Base-by-base conservation (phyloP, 2,113 vertebrate species). In the Menidia beryllina region DNA sequence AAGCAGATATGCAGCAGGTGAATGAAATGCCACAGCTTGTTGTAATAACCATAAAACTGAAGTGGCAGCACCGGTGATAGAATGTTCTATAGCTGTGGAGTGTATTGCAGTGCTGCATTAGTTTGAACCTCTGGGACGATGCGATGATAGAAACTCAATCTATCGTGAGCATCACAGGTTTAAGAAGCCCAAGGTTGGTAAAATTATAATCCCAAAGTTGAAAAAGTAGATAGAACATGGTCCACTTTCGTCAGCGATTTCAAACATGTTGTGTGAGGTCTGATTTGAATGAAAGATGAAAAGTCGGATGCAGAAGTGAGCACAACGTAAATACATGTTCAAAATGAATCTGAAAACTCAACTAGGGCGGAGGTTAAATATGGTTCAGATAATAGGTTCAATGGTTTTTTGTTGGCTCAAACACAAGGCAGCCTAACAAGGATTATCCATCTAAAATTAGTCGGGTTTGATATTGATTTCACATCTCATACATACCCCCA, bases 61-160 rank as follows among this genome's bases (percentile, higher is more conserved):
- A 27, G 25, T 21, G 23, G 47, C 41, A 66, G 10, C n/a, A n/a
- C 34, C 0, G 0, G 13, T 19, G 5, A 11, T 62, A 15, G 39
- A 34, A 27, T 47, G 20, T 56, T 60, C 26, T 51, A 14, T 23
- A 62, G 74, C 53, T 62, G 14, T 23, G 20, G 54, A 45, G 24
- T 23, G 6, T 27, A 20, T 1, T 53, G 27, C 38, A 24, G 21
- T 11, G 15, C 20, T 15, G n/a, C 21, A 0, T 55, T 50, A 30
- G 27, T 47, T 11, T 17, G 10, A 49, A 45, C 3, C 24, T 23
- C 25, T 26, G 23, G 8, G 23, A 43, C 13, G 50, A 20, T 2
- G 23, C 26, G 20, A 25, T 19, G 41, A 47, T 48, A 14, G 36
- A 56, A 43, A 45, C 25, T 26, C 53, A 64, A 47, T 54, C 19